phyloP scores from a whole-genome alignment of 2,888 invertebrate species.

The Cheilosia vulpina region DNA sequence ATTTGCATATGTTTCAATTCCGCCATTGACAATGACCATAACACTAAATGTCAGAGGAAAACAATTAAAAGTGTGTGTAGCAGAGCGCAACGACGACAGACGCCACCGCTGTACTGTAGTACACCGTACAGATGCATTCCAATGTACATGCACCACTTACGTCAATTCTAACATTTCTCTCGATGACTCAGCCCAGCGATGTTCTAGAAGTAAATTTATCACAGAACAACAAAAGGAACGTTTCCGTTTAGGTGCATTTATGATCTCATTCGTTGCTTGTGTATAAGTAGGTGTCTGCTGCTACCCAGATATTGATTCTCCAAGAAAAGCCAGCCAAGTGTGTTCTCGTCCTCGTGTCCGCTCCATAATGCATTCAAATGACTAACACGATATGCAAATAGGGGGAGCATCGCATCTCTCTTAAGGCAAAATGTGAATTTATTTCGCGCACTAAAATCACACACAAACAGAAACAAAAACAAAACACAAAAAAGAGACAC shows the following conservation, averaged over 20 bases:
- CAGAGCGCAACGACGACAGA: conserved; percentile 7
- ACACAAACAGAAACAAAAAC: background rate
- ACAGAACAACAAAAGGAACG: conserved; percentile 30
- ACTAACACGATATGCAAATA: conserved; percentile 50
- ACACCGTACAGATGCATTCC: conserved; percentile 5
- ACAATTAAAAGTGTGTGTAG: conserved; percentile 31
- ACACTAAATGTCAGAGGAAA: conserved; percentile 24
- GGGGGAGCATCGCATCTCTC: conserved; percentile 18
- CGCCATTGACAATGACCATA: conserved; percentile 27
- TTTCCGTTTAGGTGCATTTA: conserved; percentile 27
- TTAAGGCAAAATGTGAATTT: conserved; percentile 30
- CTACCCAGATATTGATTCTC: conserved; percentile 57
- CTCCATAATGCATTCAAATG: conserved; percentile 28
- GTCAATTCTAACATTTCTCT: conserved; percentile 65
- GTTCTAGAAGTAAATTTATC: conserved; percentile 49
- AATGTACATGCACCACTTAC: conserved; percentile 44
- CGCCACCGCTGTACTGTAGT: background rate
- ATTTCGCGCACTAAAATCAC: conserved; percentile 40
- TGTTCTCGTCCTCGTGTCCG: background rate
- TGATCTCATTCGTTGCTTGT: conserved; percentile 55
- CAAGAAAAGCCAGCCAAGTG: conserved; percentile 3
- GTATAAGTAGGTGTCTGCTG: conserved; percentile 1
- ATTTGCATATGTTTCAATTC: conserved; percentile 26
- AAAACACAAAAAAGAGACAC: conserved; percentile 27
- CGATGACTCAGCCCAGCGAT: conserved; percentile 58